Evolutionary conservation across 2,797 vertebrate species (phyloP).

Genomic region (Choloepus didactylus): DNA sequence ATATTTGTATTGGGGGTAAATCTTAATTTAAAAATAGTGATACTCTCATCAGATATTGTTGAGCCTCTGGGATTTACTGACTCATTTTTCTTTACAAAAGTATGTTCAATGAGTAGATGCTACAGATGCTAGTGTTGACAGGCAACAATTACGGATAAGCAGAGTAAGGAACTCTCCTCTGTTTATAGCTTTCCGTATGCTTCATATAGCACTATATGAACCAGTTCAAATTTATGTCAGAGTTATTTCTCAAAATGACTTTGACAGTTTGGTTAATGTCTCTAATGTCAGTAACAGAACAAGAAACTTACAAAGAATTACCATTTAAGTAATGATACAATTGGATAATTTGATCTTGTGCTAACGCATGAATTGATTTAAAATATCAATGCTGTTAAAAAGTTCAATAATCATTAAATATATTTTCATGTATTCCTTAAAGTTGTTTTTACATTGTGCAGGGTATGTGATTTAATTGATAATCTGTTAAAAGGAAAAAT

Average conservation of each 20-base stretch:
- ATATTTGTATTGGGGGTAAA: background rate
- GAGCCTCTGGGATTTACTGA: background rate
- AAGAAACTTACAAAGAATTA: background rate
- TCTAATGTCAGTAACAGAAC: conserved; percentile 47
- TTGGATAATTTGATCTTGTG: background rate
- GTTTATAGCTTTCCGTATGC: conserved; percentile 27
- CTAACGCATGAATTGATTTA: background rate
- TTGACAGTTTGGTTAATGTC: background rate
- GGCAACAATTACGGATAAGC: conserved; percentile 25
- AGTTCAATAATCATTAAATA: background rate
- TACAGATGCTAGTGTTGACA: conserved; percentile 24
- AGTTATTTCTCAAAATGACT: conserved; percentile 21
- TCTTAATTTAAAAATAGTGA: background rate
- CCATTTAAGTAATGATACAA: background rate
- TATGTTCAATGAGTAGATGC: background rate
- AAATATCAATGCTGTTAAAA: background rate
- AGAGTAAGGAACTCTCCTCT: conserved; percentile 6
- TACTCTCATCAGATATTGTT: background rate
- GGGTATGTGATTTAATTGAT: background rate
- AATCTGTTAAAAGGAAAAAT: background rate
- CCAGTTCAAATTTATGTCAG: conserved; percentile 38
- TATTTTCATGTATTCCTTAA: background rate
- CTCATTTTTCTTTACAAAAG: conserved; percentile 19
- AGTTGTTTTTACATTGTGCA: background rate
- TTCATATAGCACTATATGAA: conserved; percentile 41